Evolutionary conservation across 2,113 vertebrate genomes (phyloP), one percentile per base, ranked within the genome.

Genomic region (Sylvia atricapilla): DNA sequence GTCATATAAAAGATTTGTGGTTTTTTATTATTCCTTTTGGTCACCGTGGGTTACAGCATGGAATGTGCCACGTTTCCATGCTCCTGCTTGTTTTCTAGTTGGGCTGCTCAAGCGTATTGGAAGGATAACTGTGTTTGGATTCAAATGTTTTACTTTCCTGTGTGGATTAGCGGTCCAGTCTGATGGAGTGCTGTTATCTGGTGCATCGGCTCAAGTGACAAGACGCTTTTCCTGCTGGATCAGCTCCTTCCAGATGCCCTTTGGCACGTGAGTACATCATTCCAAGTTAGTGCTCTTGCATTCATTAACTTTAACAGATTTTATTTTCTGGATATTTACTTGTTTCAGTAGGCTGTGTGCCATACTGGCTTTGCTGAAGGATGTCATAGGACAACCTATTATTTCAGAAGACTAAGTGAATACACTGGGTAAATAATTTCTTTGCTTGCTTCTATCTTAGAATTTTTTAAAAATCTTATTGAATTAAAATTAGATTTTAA

Each of bases 231-330:
- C 4, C 13, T 90, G 85, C 94, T 93, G 76, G 33, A 72, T 95
- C 90, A 92, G 90, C 78, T 84, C 25, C 84, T 96, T 93, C 44
- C 28, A 89, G 35, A 47, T 75, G 92, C 74, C 67, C 80, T 97
- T 97, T 94, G 91, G 63, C 8, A 88, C 0, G 6, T 52, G n/a
- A 94, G 63, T 53, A 79, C 33, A 47, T 79, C 49, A 20, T 66
- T 19, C 15, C 30, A 79, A 37, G 59, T 95, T 94, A 96, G 63
- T 56, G 24, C 20, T 97, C 86, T 87, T 91, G 83, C 86, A 97
- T 63, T 97, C 67, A 97, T 97, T 97, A 97, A 97, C 96, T 76
- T 63, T 91, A 47, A 68, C 46, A 63, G 30, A 83, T 35, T 28
- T 74, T 82, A 27, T 79, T 87, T 84, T 72, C 78, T 92, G 72